Evolutionary conservation across 2,888 invertebrate species (phyloP).

Genomic region (Synanthedon andrenaeformis): DNA sequence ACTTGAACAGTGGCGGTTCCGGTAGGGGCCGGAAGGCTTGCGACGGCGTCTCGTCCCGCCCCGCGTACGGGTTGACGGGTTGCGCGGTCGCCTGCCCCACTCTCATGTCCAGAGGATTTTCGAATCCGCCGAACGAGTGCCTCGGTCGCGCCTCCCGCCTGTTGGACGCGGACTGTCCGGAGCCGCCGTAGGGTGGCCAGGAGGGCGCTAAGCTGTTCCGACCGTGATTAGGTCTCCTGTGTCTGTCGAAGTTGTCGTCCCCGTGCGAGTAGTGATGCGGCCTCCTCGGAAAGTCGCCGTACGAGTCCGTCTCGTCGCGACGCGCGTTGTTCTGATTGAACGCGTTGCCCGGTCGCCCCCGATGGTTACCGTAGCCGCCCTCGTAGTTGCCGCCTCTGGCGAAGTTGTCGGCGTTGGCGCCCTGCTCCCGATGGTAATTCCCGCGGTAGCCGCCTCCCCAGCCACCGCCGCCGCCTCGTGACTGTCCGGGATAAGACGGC

Average conservation of each 20-base stretch:
- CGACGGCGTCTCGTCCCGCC: conserved; percentile 12
- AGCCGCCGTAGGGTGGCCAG: conserved; percentile 24
- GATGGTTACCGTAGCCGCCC: conserved; percentile 20
- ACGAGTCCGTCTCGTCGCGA: conserved; percentile 24
- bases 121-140: conserved; percentile 42
- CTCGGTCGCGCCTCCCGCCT: conserved; percentile 4
- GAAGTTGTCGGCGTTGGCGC: conserved; percentile 16
- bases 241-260: conserved; percentile 25
- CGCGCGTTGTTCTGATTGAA: conserved; percentile 17
- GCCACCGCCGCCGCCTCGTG: conserved; percentile 45
- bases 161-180: conserved; percentile 4
- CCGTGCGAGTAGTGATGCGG: conserved; percentile 28
- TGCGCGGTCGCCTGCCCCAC: conserved; percentile 26
- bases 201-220: conserved; percentile 16
- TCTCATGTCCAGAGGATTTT: conserved; percentile 49
- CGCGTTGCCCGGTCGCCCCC: conserved; percentile 18
- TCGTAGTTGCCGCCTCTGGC: conserved; percentile 16
- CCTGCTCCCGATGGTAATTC: conserved; percentile 35
- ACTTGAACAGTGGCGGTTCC: conserved; percentile 44
- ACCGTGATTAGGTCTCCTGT: conserved; percentile 8
- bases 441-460: conserved; percentile 56
- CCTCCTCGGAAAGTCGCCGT: conserved; percentile 27
- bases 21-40: conserved; percentile 29
- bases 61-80: conserved; percentile 66
- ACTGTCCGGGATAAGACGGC: conserved; percentile 75